Conservation (phyloP, 2,797 vertebrate species). For the Champsocephalus esox region DNA sequence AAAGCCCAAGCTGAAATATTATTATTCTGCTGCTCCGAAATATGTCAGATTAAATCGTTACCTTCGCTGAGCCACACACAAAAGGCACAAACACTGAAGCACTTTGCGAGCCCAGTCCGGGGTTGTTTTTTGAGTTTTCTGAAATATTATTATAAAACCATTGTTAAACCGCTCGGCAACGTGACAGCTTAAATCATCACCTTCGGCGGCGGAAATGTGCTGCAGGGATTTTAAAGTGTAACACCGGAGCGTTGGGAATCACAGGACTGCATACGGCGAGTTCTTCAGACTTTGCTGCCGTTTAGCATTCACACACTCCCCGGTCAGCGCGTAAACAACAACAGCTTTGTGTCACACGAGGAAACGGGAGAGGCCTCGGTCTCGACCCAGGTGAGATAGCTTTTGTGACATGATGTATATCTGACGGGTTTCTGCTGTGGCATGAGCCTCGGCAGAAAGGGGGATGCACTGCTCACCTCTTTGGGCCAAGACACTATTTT, state of each 20-base stretch:
- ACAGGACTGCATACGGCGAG: constrained; percentile 6
- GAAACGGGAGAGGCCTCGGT: not conserved
- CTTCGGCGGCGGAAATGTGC: constrained; percentile 50
- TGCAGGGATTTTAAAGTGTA: constrained; percentile 38
- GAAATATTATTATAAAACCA: constrained; percentile 75
- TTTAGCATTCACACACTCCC: constrained; percentile 18
- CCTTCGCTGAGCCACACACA: constrained; percentile 68
- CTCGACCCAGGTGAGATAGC: not conserved
- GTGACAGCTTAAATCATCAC: constrained; percentile 77
- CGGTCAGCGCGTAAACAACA: constrained; percentile 30
- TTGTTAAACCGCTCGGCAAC: constrained; percentile 69
- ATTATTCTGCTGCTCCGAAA: constrained; percentile 76
- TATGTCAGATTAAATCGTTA: constrained; percentile 78
- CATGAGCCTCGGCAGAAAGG: too few species aligned
- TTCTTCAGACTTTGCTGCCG: not conserved
- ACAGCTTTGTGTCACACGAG: constrained; percentile 22
- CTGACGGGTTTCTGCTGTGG: too few species aligned
- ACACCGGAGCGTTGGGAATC: constrained; percentile 34
- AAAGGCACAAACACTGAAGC: constrained; percentile 70
- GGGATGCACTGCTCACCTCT: too few species aligned
- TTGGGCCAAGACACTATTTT: too few species aligned
- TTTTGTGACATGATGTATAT: not conserved
- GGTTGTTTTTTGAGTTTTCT: constrained; percentile 53
- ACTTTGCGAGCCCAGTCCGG: constrained; percentile 57
- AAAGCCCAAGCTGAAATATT: constrained; percentile 72